Base-by-base conservation (phyloP, 2,888 invertebrate genomes). In the Pemphredon lugubris region DNA sequence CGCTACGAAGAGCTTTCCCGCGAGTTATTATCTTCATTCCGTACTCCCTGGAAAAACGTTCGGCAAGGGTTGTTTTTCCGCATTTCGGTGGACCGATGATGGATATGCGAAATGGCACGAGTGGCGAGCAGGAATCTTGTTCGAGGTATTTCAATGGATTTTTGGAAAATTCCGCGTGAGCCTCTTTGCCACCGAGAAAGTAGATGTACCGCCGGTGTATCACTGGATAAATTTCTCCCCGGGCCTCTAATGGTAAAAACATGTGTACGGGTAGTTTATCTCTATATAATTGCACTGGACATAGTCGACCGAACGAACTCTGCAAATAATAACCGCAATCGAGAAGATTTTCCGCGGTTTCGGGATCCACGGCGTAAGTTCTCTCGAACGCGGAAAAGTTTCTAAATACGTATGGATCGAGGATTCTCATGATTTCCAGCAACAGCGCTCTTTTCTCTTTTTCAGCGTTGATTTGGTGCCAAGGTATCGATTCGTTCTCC, bases 1-100 rank as follows among this genome's bases (percentile, higher is more conserved):
- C 88, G 82, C 91, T 89, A 34, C 92, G 90, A 3, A 92, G 81
- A 2, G 93, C 92, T 71, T 88, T 89, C 21, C 93, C 93, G 79
- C 90, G 91, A 1, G 92, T 92, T 57, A 94, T 88, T 42, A 92
- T 88, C 75, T 92, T 87, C 65, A 93, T 85, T 20, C 92, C 92
- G 77, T 92, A 92, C 69, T 91, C 90, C 18, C 90, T 88, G 1
- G 91, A 90, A 23, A 94, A 90, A 79, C 93, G 91, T 48, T 90
- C 87, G 2, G 93, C 91, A 37, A 94, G 83, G 2, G 90, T 89
- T 53, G 92, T 92, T 89, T 92, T 93, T 0, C 94, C 94, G 26
- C 91, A 92, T 84, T 93, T 93, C 1, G 93, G 93, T 16, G 93
- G 91, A 4, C 94, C 94, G 50, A 92, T 91, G 20, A 94, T 84